Conservation (phyloP, 2,888 invertebrate species). For the Apodemia zela region DNA sequence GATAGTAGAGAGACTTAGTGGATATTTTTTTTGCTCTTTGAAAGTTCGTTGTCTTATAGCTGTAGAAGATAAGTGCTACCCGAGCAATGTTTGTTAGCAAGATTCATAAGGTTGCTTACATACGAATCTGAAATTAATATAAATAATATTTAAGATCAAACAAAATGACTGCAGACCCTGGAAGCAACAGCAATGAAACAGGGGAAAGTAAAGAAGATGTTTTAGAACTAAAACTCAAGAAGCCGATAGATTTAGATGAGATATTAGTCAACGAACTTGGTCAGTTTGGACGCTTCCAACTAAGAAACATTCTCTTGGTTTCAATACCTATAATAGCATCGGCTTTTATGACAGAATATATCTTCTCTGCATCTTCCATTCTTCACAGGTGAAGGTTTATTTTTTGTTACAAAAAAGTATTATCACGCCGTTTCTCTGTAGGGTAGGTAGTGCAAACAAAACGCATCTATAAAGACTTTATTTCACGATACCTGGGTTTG, state of each 20-base stretch:
- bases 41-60: too few relatives aligned
- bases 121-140: too few relatives aligned
- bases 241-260: conserved; percentile 54
- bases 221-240: not conserved
- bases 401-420: too few relatives aligned
- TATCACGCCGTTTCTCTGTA: too few relatives aligned
- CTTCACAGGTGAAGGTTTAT: conserved; percentile 80
- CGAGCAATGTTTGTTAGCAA: too few relatives aligned
- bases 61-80: too few relatives aligned
- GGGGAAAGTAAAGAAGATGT: not conserved
- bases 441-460: too few relatives aligned
- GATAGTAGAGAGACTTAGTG: too few relatives aligned
- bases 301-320: conserved; percentile 75
- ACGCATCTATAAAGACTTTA: too few relatives aligned
- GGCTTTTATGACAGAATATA: conserved; percentile 82
- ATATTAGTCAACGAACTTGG: conserved; percentile 71
- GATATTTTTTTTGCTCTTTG: too few relatives aligned
- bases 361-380: conserved; percentile 85
- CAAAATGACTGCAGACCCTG: not conserved
- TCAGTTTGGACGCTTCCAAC: conserved; percentile 82
- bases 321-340: conserved; percentile 81
- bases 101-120: too few relatives aligned
- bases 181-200: not conserved
- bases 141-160: not conserved
- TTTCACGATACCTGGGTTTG: too few relatives aligned